phyloP scores from a whole-genome alignment of 2,888 invertebrate genomes.

The Amiota minor region DNA sequence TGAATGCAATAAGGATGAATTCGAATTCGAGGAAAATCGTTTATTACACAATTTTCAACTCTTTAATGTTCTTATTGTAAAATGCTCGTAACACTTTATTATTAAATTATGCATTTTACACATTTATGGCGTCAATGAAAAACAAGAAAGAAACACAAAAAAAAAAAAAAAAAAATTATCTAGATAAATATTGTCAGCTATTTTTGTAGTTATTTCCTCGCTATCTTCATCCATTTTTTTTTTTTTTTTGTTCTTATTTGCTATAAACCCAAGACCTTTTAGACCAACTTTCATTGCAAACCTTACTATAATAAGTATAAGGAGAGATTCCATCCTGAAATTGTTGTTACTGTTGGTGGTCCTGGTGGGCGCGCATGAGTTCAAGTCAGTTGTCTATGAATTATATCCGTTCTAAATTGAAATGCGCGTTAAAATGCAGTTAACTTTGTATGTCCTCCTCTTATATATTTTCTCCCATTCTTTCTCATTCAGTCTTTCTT shows the following conservation, averaged over 20 bases:
- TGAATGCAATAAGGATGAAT: background rate
- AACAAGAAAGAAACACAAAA: background rate
- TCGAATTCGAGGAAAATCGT: conserved; percentile 8
- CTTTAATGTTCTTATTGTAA: conserved; percentile 49
- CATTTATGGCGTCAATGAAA: conserved; percentile 50
- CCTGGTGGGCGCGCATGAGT: conserved; percentile 8
- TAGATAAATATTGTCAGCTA: conserved; percentile 61
- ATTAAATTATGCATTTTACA: conserved; percentile 64
- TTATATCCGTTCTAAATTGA: conserved; percentile 73
- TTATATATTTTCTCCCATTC: too few species aligned
- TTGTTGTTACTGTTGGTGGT: background rate
- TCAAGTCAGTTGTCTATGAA: conserved; percentile 71
- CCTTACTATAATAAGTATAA: too few species aligned
- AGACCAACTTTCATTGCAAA: too few species aligned
- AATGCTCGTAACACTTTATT: conserved; percentile 59
- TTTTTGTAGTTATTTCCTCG: background rate
- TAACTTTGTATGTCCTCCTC: conserved; percentile 71
- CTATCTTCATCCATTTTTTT: too few species aligned
- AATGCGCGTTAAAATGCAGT: conserved; percentile 73
- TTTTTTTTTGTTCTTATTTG: too few species aligned
- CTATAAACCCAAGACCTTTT: too few species aligned
- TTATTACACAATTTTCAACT: conserved; percentile 48
- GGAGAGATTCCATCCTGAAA: too few species aligned
- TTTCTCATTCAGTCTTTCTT: background rate
- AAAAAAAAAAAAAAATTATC: conserved; percentile 54